Conservation (phyloP, 2,888 invertebrate genomes). For the Tromatobia lineatoria region DNA sequence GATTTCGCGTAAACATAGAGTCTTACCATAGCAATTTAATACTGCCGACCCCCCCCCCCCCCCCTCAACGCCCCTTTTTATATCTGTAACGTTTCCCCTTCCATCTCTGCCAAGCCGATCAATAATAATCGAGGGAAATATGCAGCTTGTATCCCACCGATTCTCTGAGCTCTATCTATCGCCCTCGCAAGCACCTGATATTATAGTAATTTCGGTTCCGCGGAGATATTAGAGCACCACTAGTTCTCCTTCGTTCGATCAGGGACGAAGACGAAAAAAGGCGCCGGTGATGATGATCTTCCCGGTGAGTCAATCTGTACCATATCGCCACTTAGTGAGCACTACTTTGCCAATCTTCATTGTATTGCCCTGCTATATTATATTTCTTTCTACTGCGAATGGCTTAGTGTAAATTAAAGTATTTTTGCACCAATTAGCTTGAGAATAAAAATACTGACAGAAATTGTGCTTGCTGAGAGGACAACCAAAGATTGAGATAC, state of each 20-base stretch:
- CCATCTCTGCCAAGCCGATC: constrained; percentile 76
- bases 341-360: constrained; percentile 43
- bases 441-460: neutral
- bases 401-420: constrained; percentile 1
- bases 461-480: neutral
- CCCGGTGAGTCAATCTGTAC: constrained; percentile 44
- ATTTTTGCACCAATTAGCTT: neutral
- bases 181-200: constrained; percentile 72
- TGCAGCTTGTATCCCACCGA: constrained; percentile 76
- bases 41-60: constrained; percentile 68
- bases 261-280: constrained; percentile 48
- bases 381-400: constrained; percentile 2
- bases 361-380: constrained; percentile 41
- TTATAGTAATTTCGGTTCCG: constrained; percentile 82
- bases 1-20: constrained; percentile 82
- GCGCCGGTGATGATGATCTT: constrained; percentile 59
- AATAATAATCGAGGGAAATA: constrained; percentile 83
- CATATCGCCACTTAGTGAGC: constrained; percentile 25
- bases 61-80: neutral
- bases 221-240: constrained; percentile 52
- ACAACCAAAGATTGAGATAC: too few relatives aligned
- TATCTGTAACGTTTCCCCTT: constrained; percentile 46
- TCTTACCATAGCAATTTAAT: constrained; percentile 80
- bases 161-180: constrained; percentile 46
- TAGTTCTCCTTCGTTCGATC: constrained; percentile 48